A percentile compares a stretch with the other conserved stretches of the same genome.
These are phyloP conservation scores for Oryzias celebensis DNA, from an alignment of 2,113 vertebrate genomes.

Conservation along the genomic window DNA sequence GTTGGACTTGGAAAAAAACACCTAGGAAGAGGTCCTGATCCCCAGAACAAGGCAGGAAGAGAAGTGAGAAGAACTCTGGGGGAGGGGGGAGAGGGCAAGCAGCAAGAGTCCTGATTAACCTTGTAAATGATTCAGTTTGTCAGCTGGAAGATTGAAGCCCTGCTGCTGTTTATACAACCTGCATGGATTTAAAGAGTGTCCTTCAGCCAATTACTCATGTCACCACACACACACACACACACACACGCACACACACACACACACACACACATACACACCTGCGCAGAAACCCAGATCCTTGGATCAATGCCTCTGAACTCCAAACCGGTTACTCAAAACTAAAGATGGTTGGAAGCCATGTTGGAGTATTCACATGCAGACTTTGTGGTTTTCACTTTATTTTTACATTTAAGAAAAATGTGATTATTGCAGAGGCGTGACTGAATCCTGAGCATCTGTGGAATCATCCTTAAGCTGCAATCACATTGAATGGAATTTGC, in stretches of 20 bases:
- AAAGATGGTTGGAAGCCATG: no score
- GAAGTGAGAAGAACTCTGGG: conserved; percentile 33
- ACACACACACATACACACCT: background rate
- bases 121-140: conserved; percentile 44
- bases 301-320: no score
- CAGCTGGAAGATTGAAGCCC: conserved; percentile 33
- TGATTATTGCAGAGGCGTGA: no score
- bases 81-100: conserved; percentile 36
- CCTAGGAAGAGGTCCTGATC: background rate
- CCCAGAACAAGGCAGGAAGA: conserved; percentile 43
- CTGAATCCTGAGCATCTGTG: no score
- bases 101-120: conserved; percentile 34
- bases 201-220: conserved; percentile 6
- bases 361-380: no score
- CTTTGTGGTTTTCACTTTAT: no score
- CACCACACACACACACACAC: background rate
- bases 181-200: conserved; percentile 16
- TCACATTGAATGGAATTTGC: no score
- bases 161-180: conserved; percentile 22
- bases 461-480: no score
- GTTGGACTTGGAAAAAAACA: conserved; percentile 11
- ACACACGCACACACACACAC: background rate
- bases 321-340: no score
- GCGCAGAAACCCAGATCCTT: background rate
- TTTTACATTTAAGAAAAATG: no score